Conservation (phyloP, 2,888 invertebrate species). For the Scrobipalpa costella region DNA sequence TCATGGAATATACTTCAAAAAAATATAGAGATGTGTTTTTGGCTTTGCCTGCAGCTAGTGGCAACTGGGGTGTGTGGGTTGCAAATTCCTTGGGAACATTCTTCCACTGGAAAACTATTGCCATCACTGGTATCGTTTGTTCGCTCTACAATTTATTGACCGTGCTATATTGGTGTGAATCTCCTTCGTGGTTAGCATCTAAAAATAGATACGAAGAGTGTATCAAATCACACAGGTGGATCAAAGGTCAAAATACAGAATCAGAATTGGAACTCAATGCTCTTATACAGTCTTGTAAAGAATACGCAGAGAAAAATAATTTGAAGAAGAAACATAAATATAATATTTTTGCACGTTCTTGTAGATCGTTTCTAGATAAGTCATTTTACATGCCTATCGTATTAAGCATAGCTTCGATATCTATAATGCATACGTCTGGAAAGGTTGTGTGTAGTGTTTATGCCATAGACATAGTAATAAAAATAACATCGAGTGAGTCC, state of each 20-base stretch:
- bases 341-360: constrained; percentile 33
- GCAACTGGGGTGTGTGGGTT: constrained; percentile 35
- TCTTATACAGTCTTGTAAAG: constrained; percentile 34
- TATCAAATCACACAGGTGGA: constrained; percentile 33
- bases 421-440: constrained; percentile 41
- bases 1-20: constrained; percentile 36
- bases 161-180: constrained; percentile 37
- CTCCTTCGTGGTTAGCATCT: constrained; percentile 38
- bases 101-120: constrained; percentile 35
- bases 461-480: constrained; percentile 52
- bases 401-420: constrained; percentile 39
- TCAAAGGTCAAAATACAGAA: constrained; percentile 31
- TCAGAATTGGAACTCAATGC: constrained; percentile 33
- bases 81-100: constrained; percentile 38
- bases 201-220: constrained; percentile 36
- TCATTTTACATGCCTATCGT: constrained; percentile 48
- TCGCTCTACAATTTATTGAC: constrained; percentile 28
- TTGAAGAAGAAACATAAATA: constrained; percentile 29
- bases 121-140: constrained; percentile 30
- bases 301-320: no score
- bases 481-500: constrained; percentile 50
- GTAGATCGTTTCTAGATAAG: constrained; percentile 29
- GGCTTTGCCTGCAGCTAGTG: constrained; percentile 33
- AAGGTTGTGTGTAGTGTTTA: constrained; percentile 52
- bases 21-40: constrained; percentile 37